phyloP scores from a whole-genome alignment of 2,888 invertebrate genomes.

The Phorcus lineatus region DNA sequence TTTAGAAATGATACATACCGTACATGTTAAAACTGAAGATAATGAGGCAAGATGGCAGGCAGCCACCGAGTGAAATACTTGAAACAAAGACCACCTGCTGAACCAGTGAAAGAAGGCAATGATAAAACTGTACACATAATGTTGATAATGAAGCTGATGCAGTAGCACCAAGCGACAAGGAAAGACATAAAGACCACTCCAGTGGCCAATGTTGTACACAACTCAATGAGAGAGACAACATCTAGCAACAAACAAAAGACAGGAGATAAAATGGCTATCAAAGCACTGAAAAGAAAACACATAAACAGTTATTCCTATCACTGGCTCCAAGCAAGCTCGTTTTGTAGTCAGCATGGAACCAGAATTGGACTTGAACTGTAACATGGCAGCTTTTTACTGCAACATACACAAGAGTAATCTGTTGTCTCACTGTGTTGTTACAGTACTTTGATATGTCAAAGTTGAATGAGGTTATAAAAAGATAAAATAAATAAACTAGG shows the following conservation, averaged over 20 bases:
- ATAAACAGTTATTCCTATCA: background rate
- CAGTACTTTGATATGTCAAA: no score
- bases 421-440: no score
- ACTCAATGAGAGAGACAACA: slow-evolving; percentile 7
- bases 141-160: background rate
- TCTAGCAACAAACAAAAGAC: slow-evolving; percentile 14
- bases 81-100: background rate
- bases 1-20: background rate
- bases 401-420: no score
- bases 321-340: no score
- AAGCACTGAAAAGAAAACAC: background rate
- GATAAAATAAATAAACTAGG: no score
- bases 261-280: background rate
- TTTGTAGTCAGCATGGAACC: no score
- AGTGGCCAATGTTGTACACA: background rate
- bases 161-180: background rate
- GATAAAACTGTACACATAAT: background rate
- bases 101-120: slow-evolving; percentile 12
- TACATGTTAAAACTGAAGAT: slow-evolving; percentile 14
- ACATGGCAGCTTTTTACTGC: no score
- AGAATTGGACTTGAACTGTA: no score
- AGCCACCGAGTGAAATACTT: background rate
- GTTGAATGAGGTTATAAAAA: no score
- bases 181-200: background rate
- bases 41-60: background rate